Evolutionary conservation across 2,888 invertebrate genomes (phyloP), one percentile per base, ranked within the genome.

Genomic region (Drosophila rubida): DNA sequence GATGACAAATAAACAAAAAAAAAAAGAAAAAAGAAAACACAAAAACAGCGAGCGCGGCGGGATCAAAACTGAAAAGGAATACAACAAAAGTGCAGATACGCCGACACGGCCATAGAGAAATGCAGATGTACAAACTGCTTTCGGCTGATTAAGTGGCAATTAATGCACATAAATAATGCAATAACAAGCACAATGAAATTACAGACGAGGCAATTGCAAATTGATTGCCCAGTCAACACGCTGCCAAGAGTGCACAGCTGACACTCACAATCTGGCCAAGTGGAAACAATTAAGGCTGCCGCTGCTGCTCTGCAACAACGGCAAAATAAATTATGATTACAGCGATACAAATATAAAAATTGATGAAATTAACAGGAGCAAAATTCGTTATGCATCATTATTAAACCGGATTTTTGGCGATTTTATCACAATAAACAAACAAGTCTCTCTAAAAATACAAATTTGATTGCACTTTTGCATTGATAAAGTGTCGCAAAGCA

Each of bases 151-250:
- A 76, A 77, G 66, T 77, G 76, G 63, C 69, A 76, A 77, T 76
- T 77, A 76, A 73, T 63, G 62, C 50, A 45, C 54, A 73, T 76
- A 69, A 73, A 73, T 76, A 73, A 76, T 73, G 74, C 69, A 77
- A 73, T 49, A 65, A 66, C 64, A 61, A 54, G 64, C 72, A 51
- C 48, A 67, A 50, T 62, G 57, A 55, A 77, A 69, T 50, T 51
- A 45, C 51, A 61, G 19, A 46, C 57, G 55, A 67, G 48, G 22
- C 67, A 75, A 68, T 55, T 54, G 61, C 37, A 62, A 69, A 69
- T 65, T 58, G 74, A 69, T 69, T 60, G 68, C 41, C 50, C 39
- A 32, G 46, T 54, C 23, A 48, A 46, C 19, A 39, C 46, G 46
- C 23, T 27, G 19, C 48, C n/a, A 45, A 45, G 22, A 49, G 41